phyloP scores from a whole-genome alignment of 1,140 invertebrate genomes.

The Holcopasites calliopsidis region DNA sequence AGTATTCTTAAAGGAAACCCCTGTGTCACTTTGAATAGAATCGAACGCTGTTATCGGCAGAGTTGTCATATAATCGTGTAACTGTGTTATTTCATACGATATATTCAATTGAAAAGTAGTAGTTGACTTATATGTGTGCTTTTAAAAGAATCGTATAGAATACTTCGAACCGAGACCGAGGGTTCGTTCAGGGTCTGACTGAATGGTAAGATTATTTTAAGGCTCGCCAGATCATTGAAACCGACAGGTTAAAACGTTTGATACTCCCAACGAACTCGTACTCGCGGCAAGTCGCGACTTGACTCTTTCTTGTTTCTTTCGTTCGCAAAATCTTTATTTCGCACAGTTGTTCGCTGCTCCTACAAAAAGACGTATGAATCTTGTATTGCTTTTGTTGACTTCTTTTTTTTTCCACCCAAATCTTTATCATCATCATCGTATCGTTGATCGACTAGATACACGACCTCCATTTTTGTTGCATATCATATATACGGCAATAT shows the following conservation, averaged over 20 bases:
- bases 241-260: constrained; percentile 37
- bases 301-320: background rate
- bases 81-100: constrained; percentile 19
- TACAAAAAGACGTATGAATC: constrained; percentile 18
- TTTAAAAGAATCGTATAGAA: constrained; percentile 44
- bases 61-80: constrained; percentile 11
- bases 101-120: constrained; percentile 36
- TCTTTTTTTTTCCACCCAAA: constrained; percentile 26
- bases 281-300: constrained; percentile 8
- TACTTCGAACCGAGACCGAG: constrained; percentile 39
- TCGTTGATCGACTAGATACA: constrained; percentile 32
- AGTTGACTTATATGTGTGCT: constrained; percentile 41
- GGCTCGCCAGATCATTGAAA: constrained; percentile 31
- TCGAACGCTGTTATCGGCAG: background rate
- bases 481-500: constrained; percentile 39
- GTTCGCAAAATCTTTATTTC: constrained; percentile 19
- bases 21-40: constrained; percentile 3
- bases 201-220: constrained; percentile 51
- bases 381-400: constrained; percentile 12
- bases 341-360: background rate
- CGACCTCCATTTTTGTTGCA: constrained; percentile 49
- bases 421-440: constrained; percentile 32
- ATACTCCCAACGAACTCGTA: background rate
- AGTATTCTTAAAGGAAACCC: background rate
- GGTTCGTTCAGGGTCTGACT: constrained; percentile 41